Conservation (phyloP, 1,140 invertebrate species). For the Lineus longissimus region DNA sequence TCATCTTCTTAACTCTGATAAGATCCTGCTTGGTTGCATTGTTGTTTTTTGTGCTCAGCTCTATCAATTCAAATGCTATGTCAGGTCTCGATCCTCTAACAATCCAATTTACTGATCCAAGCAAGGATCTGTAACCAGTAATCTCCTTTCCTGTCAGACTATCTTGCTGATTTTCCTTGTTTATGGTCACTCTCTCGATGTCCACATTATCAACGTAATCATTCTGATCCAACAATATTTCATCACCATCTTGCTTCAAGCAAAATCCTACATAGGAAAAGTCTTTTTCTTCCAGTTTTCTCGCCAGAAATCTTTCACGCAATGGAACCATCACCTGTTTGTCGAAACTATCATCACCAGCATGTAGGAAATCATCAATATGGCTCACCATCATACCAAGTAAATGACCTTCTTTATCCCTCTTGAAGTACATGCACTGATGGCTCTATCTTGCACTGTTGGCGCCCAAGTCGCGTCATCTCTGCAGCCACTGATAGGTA, state of each 20-base stretch:
- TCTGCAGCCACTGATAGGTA: too few relatives aligned
- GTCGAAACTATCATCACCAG: not conserved
- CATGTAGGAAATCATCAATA: constrained; percentile 11
- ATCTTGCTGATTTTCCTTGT: constrained; percentile 2
- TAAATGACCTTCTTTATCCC: too few relatives aligned
- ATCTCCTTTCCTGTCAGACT: constrained; percentile 11
- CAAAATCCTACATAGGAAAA: constrained; percentile 9
- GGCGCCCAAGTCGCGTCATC: too few relatives aligned
- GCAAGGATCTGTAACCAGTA: constrained; percentile 12
- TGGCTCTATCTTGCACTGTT: too few relatives aligned
- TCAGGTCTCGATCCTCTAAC: constrained; percentile 20
- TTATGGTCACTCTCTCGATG: constrained; percentile 6
- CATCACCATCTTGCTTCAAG: constrained; percentile 2
- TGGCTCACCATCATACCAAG: not conserved
- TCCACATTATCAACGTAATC: constrained; percentile 17
- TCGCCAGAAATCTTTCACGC: constrained; percentile 18
- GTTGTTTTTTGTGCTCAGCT: constrained; percentile 15
- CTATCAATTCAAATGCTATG: constrained; percentile 20
- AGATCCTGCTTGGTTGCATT: constrained; percentile 11
- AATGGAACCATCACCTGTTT: constrained; percentile 14
- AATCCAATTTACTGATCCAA: constrained; percentile 23
- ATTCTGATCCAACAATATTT: constrained; percentile 18
- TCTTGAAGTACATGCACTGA: too few relatives aligned
- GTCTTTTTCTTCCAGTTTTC: constrained; percentile 18
- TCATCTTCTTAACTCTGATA: constrained; percentile 15